Evolutionary conservation across 2,888 invertebrate genomes (phyloP).

Genomic region (Dolomedes plantarius): DNA sequence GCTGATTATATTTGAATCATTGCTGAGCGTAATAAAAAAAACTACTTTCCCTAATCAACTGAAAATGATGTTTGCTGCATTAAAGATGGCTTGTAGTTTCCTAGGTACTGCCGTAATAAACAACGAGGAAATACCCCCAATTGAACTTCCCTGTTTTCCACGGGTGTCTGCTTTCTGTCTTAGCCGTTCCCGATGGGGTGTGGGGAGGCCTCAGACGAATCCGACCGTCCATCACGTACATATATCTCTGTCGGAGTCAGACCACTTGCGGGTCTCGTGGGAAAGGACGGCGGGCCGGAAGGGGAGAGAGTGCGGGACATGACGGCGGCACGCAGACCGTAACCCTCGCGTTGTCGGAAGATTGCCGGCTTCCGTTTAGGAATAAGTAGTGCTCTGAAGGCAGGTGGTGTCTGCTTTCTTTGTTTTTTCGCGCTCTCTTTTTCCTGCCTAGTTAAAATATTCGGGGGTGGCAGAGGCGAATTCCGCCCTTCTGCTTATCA

Average conservation of each 20-base stretch:
- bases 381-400: no score
- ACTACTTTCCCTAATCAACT: no score
- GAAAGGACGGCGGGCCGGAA: neutral
- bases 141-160: neutral
- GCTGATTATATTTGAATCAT: no score
- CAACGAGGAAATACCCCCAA: no score
- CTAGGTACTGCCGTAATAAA: no score
- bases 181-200: neutral
- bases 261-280: neutral
- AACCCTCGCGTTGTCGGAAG: neutral
- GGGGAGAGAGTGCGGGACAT: neutral
- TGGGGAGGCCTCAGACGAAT: no score
- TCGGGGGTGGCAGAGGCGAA: neutral
- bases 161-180: conserved; percentile 3
- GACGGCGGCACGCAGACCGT: neutral
- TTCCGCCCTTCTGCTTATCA: no score
- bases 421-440: neutral
- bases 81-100: no score
- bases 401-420: neutral
- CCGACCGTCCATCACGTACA: neutral
- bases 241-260: neutral
- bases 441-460: neutral
- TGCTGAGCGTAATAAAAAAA: no score
- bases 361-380: neutral
- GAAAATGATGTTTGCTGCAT: no score